Base-by-base conservation (phyloP, 2,888 invertebrate species). In the Sylvicola fuscatus region DNA sequence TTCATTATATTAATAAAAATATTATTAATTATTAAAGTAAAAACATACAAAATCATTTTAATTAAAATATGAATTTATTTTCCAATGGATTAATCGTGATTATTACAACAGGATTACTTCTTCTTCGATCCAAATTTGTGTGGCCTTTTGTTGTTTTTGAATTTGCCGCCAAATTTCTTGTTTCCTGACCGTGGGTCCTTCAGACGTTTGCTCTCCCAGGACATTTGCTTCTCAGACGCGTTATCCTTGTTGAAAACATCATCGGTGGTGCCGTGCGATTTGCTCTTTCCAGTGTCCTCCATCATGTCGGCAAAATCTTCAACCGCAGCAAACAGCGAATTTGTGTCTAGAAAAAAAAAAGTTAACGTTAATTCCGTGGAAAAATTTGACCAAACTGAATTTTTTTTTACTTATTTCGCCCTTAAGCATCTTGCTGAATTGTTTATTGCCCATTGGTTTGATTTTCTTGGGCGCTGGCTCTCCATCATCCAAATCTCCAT, bases 291-390 rank as follows among this genome's bases (percentile, higher is more conserved):
- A 33, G 81, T 80, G 39, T 86, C 82, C 56, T 92, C 90, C 36
- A 93, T 60, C 45, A 90, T 63, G 32, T 81, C 75, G 0, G 89
- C 77, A 61, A 92, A 92, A 58, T 89, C 77, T 54, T 87, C 87
- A 0, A 84, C 84, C 1, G 83, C 78, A 3, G 83, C 81, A 58
- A 86, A 86, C 27, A 82, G 49, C 0, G 72, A 69, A 30, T 65
- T 64, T 32, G 71, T 60, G 44, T 72, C 69, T 57, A 38, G 10
- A 27, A 16, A 12, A 38, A 36, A 29, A 29, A 8, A 32, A 32
- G 17, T 16, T 29, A 38, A 32, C 5, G 27, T 27, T 35, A 13
- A 27, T 33, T 12, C 14, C 14, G 14, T n/a, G 14, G 14, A 29
- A 17, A n/a, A 26, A 27, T 27, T 14, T 41, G 17, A 16, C 10